Evolutionary conservation across 1,140 invertebrate species (phyloP), one percentile per base, ranked within the genome.

Genomic region (Lordiphosa clarofinis): DNA sequence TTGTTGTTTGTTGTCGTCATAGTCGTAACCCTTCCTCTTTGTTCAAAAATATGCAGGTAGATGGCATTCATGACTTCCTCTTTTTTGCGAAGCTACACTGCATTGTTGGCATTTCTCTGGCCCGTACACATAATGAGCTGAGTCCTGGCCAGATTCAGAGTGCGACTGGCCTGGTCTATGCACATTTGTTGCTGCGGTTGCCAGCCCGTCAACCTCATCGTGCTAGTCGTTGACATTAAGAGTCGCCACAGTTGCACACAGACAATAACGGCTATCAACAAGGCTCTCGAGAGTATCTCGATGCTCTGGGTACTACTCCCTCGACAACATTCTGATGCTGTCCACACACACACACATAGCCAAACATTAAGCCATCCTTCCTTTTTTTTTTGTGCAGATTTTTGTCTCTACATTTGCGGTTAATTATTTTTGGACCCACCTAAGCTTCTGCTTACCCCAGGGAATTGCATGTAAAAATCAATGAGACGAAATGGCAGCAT

Each of bases 51-150:
- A 60, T 75, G 62, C 75, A 79, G 75, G 75, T 82, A 75, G 66
- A 58, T 79, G 67, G 76, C 75, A 79, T 79, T 79, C 76, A 79
- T 79, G 74, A 54, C 71, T 71, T 79, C 71, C 74, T 81, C 64
- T 46, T 53, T 67, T 62, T 57, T 55, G 62, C 53, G 24, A 7
- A 28, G 5, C 24, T 5, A 7, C 72, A 31, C n/a, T 31, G 56
- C 64, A 73, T 62, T 67, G 72, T 78, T 73, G 74, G 52, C 75
- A 69, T 57, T 69, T 47, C 36, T 55, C 19, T 42, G 75, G 68
- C 78, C 78, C 78, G 76, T 69, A 78, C 75, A 82, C 75, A 79
- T 79, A 79, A 79, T 82, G 76, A 79, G 75, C 75, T 72, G 47
- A 49, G 47, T 31, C 10, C 15, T 15, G 15, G 15, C 15, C 15